Base-by-base conservation (phyloP, 2,797 vertebrate species). In the Bradypodion pumilum region DNA sequence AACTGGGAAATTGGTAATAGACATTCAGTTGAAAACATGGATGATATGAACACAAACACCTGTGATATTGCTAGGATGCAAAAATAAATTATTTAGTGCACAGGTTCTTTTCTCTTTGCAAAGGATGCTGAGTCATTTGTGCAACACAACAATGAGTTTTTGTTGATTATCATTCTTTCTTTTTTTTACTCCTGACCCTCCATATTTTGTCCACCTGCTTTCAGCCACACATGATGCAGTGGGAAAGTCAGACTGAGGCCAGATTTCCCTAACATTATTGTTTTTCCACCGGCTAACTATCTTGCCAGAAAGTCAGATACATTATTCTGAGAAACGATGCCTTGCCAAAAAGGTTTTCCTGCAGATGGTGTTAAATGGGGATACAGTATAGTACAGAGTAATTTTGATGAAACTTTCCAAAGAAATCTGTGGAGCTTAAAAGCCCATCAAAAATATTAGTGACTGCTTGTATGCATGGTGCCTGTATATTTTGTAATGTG, bases 71-170 rank as follows among this genome's bases (percentile, higher is more conserved):
- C 52, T 21, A 83, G 35, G 7, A 37, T 63, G 8, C 6, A 27
- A 81, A 62, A 74, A 37, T 7, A 40, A 89, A 29, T 29, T 79
- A 27, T 12, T 56, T 56, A 56, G 52, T 56, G 15, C 52, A 5
- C 52, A 15, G 52, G 16, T 56, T 16, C 0, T 2, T 80, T 77
- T 87, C 37, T 63, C 49, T 76, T 82, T 0, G 0, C 37, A 80
- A 27, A 63, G 79, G 42, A 88, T 72, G 60, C 37, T 35, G 40
- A 70, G 27, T 32, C 29, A 44, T 78, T 63, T 78, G n/a, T 59
- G 49, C 37, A 12, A 27, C 21, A 44, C 40, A 77, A 25, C 21
- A 19, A 35, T 52, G 60, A 4, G 19, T 27, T 40, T 10, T 76
- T 16, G 12, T 78, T 32, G n/a, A 29, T 78, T 46, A 6, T 12